phyloP scores from a whole-genome alignment of 2,888 invertebrate species.

The Drosophila prostipennis region DNA sequence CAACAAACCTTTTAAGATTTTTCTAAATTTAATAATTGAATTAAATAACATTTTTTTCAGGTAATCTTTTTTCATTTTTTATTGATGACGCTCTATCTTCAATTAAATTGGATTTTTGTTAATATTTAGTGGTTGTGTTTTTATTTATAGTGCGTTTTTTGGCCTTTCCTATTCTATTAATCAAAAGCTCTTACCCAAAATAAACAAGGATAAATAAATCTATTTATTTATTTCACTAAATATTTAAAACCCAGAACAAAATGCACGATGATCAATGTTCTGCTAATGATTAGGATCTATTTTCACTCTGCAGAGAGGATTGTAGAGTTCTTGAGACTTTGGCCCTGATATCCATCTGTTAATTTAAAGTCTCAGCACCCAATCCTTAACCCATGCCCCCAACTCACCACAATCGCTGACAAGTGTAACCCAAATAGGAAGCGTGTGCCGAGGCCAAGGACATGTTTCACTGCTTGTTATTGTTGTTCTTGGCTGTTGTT shows the following conservation, averaged over 20 bases:
- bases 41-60: too few relatives aligned
- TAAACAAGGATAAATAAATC: neutral
- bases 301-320: neutral
- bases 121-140: too few relatives aligned
- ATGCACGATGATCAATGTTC: too few relatives aligned
- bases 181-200: neutral
- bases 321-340: neutral
- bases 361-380: slow-evolving; percentile 41
- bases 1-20: too few relatives aligned
- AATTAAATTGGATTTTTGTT: too few relatives aligned
- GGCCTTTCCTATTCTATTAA: neutral
- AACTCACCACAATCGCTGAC: slow-evolving; percentile 18
- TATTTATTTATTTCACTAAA: neutral
- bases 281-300: neutral
- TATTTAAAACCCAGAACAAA: neutral
- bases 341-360: slow-evolving; percentile 28
- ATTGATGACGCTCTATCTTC: too few relatives aligned
- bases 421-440: slow-evolving; percentile 46
- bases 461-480: slow-evolving; percentile 37
- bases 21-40: too few relatives aligned
- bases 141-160: too few relatives aligned
- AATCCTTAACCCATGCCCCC: slow-evolving; percentile 33
- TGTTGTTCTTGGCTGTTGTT: slow-evolving; percentile 36
- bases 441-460: slow-evolving; percentile 47
- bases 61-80: too few relatives aligned